Evolutionary conservation across 1,140 invertebrate genomes (phyloP).

Genomic region (Drosophila tropicalis): DNA sequence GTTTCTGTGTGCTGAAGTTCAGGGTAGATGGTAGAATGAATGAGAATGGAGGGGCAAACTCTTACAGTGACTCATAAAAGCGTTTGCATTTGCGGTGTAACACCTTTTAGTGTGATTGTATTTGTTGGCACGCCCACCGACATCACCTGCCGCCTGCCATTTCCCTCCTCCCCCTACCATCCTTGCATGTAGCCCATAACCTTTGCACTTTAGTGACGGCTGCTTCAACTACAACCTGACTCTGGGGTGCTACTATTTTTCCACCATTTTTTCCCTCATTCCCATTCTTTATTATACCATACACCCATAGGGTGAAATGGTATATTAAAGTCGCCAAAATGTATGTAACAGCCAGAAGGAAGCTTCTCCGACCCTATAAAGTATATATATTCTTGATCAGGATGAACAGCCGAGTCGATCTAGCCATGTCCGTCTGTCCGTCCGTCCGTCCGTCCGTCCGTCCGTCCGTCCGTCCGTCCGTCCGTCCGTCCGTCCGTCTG

Average conservation of each 20-base stretch:
- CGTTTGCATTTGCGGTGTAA: constrained; percentile 60
- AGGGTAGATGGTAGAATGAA: constrained; percentile 12
- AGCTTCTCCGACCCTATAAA: too few species aligned
- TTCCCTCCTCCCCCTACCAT: not conserved
- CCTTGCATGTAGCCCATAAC: not conserved
- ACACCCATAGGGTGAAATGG: too few species aligned
- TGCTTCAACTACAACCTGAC: constrained; percentile 24
- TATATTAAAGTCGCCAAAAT: too few species aligned
- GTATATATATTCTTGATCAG: too few species aligned
- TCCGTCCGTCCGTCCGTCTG: too few species aligned
- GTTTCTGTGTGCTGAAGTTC: constrained; percentile 31
- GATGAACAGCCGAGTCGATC: too few species aligned
- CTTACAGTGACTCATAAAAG: constrained; percentile 58
- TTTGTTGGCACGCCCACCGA: constrained; percentile 39
- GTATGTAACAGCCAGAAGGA: too few species aligned
- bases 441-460: too few species aligned
- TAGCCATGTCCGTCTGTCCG: too few species aligned
- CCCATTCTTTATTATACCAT: constrained; percentile 3
- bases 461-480: too few species aligned
- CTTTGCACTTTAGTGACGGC: constrained; percentile 25
- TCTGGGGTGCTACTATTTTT: constrained; percentile 29
- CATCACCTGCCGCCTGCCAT: constrained; percentile 7
- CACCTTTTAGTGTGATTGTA: constrained; percentile 73
- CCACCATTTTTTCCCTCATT: constrained; percentile 3
- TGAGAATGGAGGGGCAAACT: not conserved